Evolutionary conservation across 2,888 invertebrate species (phyloP).

Genomic region (Globia sparganii): DNA sequence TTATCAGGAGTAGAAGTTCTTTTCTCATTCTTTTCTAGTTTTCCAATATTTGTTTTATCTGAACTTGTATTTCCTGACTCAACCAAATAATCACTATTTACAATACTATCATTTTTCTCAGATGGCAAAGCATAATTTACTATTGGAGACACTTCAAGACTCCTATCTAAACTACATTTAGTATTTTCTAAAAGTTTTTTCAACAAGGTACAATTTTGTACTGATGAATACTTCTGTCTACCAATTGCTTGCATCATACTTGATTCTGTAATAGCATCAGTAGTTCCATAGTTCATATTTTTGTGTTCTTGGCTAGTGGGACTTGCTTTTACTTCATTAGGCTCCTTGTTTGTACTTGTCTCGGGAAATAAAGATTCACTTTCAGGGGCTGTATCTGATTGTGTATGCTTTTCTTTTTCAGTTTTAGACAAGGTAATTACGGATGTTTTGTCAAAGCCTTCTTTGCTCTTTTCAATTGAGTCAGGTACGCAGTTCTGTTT

Average conservation of each 20-base stretch:
- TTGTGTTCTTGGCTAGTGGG: constrained; percentile 47
- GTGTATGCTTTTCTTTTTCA: constrained; percentile 48
- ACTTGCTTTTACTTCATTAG: constrained; percentile 46
- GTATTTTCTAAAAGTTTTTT: constrained; percentile 86
- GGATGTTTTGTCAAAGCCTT: constrained; percentile 41
- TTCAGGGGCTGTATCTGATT: constrained; percentile 25
- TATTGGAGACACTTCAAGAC: constrained; percentile 67
- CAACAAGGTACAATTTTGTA: constrained; percentile 85
- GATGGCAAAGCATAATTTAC: constrained; percentile 69
- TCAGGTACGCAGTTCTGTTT: constrained; percentile 70
- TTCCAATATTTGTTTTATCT: constrained; percentile 66
- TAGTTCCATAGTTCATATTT: constrained; percentile 47
- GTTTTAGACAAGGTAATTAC: constrained; percentile 30
- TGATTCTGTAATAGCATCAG: constrained; percentile 50
- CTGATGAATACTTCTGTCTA: constrained; percentile 70
- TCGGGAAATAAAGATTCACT: constrained; percentile 45
- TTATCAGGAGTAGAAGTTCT: constrained; percentile 67
- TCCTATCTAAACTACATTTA: constrained; percentile 77
- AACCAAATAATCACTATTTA: constrained; percentile 65
- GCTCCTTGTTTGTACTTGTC: constrained; percentile 47
- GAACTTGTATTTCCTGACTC: constrained; percentile 57
- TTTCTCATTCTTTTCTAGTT: constrained; percentile 62
- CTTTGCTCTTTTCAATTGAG: constrained; percentile 42
- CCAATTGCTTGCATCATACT: constrained; percentile 64
- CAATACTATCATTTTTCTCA: constrained; percentile 69